These are phyloP conservation scores for Thalassoma bifasciatum DNA, from an alignment of 2,113 vertebrate genomes.

Conservation along the genomic window DNA sequence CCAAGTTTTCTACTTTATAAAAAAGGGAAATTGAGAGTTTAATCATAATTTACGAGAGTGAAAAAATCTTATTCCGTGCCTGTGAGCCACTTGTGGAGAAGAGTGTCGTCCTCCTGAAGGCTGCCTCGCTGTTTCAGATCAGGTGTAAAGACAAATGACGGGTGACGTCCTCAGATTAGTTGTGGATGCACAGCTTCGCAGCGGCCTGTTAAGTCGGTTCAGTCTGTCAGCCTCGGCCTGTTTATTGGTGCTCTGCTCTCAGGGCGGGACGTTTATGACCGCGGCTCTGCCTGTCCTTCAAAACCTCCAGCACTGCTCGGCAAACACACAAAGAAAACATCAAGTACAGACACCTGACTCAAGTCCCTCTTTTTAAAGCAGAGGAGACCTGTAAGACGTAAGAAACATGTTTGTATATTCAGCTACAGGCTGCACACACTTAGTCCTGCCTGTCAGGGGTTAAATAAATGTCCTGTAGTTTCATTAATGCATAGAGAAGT, in stretches of 20 bases:
- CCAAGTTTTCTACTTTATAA: not conserved
- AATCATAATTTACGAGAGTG: not conserved
- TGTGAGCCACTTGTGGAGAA: not conserved
- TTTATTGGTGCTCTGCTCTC: constrained; percentile 55
- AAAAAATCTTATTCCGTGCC: not conserved
- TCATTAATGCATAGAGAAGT: too few species aligned
- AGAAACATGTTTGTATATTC: too few species aligned
- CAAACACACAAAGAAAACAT: not conserved
- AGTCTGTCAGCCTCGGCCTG: constrained; percentile 26
- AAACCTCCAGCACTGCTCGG: constrained; percentile 8
- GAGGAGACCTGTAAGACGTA: too few species aligned
- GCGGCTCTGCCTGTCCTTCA: constrained; percentile 47
- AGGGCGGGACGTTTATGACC: constrained; percentile 28
- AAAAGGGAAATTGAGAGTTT: not conserved
- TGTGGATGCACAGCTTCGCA: constrained; percentile 27
- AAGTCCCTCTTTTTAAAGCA: too few species aligned
- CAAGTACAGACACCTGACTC: not conserved
- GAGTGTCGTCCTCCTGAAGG: not conserved
- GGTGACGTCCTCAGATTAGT: constrained; percentile 24
- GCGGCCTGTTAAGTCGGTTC: constrained; percentile 35
- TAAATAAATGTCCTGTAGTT: too few species aligned
- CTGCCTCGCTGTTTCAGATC: not conserved
- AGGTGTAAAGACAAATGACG: constrained; percentile 38
- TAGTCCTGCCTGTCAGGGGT: too few species aligned
- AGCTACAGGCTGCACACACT: too few species aligned